Conservation (phyloP, 1,140 invertebrate genomes). For the Chrysomallon squamiferum region DNA sequence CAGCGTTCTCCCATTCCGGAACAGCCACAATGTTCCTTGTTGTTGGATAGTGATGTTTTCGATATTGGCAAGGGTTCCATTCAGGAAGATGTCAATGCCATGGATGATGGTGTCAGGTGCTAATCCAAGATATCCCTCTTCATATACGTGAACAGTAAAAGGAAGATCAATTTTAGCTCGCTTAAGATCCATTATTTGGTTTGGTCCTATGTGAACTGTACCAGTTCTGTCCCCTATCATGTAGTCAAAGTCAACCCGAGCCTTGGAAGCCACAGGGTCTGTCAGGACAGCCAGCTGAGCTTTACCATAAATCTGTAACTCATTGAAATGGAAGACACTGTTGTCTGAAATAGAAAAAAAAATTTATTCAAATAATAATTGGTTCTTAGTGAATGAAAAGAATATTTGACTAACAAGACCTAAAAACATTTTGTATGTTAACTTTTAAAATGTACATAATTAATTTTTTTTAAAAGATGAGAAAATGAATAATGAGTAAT, state of each 20-base stretch:
- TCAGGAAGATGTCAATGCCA: constrained; percentile 44
- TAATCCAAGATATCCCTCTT: constrained; percentile 41
- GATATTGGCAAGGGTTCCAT: constrained; percentile 46
- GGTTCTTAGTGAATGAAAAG: no score
- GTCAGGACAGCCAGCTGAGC: constrained; percentile 48
- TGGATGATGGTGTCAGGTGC: constrained; percentile 43
- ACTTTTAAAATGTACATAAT: background rate
- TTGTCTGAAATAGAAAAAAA: constrained; percentile 23
- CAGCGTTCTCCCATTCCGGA: constrained; percentile 32
- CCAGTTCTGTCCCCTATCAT: constrained; percentile 54
- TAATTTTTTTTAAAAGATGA: no score
- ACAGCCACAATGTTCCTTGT: constrained; percentile 41
- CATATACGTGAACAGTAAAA: constrained; percentile 48
- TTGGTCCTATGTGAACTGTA: constrained; percentile 40
- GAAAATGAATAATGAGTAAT: no score
- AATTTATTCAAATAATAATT: no score
- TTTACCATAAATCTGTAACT: constrained; percentile 48
- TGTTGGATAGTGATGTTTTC: constrained; percentile 47
- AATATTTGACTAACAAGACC: no score
- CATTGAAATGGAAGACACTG: constrained; percentile 37
- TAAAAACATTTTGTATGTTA: no score
- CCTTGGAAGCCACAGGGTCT: constrained; percentile 24
- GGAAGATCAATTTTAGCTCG: constrained; percentile 43
- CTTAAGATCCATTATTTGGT: constrained; percentile 42
- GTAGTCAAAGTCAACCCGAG: constrained; percentile 39